A percentile compares a stretch with the other conserved stretches of the same genome.
phyloP scores from a whole-genome alignment of 2,888 invertebrate species.

The Andrena bucephala region DNA sequence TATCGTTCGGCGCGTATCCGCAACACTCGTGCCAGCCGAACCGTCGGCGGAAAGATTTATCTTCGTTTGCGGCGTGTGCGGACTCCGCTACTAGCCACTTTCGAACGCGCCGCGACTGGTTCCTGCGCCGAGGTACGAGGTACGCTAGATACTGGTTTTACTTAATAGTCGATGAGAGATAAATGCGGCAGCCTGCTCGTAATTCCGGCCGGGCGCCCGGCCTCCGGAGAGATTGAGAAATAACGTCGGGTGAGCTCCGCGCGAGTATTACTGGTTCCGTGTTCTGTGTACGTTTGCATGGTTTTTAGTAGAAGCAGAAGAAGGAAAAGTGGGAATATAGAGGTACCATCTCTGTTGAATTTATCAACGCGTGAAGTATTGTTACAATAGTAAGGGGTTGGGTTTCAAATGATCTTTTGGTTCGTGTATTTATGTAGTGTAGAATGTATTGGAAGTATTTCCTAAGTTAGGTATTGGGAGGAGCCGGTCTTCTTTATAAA shows the following conservation, averaged over 20 bases:
- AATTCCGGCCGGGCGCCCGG: constrained; percentile 18
- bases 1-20: constrained; percentile 5
- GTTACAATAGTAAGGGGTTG: too few species aligned
- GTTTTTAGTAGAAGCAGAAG: neutral
- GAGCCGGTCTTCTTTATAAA: too few species aligned
- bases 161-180: constrained; percentile 45
- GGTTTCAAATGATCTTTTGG: too few species aligned
- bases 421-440: too few species aligned
- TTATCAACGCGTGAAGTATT: too few species aligned
- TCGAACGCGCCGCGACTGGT: neutral
- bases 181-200: constrained; percentile 34
- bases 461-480: too few species aligned
- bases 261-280: constrained; percentile 3
- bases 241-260: neutral
- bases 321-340: neutral
- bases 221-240: constrained; percentile 11
- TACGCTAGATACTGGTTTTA: constrained; percentile 30
- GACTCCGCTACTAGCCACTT: neutral
- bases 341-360: too few species aligned
- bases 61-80: neutral
- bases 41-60: constrained; percentile 35
- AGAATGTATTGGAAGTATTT: too few species aligned
- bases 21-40: constrained; percentile 5
- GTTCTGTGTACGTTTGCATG: neutral
- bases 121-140: neutral